These are phyloP conservation scores for Agelaius tricolor DNA, from an alignment of 2,113 vertebrate species.

Conservation along the genomic window DNA sequence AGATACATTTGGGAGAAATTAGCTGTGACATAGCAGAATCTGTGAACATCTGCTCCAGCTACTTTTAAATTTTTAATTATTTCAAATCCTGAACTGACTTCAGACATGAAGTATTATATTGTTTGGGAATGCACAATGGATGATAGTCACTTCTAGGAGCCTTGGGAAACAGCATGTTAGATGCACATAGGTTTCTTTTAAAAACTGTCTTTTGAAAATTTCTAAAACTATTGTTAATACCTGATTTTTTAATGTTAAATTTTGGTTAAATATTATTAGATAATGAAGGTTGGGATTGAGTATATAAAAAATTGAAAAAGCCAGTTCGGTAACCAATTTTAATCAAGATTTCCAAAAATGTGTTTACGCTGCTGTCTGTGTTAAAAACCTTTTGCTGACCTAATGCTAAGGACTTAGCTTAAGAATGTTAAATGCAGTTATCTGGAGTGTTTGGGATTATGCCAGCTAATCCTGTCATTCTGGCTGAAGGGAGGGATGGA, in stretches of 20 bases:
- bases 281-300: neutral
- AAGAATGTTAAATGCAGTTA: neutral
- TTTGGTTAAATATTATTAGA: neutral
- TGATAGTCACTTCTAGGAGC: neutral
- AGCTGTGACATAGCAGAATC: neutral
- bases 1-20: neutral
- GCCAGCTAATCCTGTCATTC: constrained; percentile 11
- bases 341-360: constrained; percentile 1
- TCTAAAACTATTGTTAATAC: neutral
- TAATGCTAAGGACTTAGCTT: neutral
- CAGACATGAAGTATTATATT: neutral
- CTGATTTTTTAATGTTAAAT: neutral
- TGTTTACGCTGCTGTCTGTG: neutral
- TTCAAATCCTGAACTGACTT: neutral
- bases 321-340: neutral
- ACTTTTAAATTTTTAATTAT: constrained; percentile 34
- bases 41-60: neutral
- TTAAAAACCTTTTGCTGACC: neutral
- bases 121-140: neutral
- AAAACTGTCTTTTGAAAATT: neutral
- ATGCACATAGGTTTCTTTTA: neutral
- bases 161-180: neutral
- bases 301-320: neutral
- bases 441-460: neutral
- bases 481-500: neutral